Evolutionary conservation across 1,140 invertebrate species (phyloP), one percentile per base, ranked within the genome.

Genomic region (Neoseiulus cucumeris): DNA sequence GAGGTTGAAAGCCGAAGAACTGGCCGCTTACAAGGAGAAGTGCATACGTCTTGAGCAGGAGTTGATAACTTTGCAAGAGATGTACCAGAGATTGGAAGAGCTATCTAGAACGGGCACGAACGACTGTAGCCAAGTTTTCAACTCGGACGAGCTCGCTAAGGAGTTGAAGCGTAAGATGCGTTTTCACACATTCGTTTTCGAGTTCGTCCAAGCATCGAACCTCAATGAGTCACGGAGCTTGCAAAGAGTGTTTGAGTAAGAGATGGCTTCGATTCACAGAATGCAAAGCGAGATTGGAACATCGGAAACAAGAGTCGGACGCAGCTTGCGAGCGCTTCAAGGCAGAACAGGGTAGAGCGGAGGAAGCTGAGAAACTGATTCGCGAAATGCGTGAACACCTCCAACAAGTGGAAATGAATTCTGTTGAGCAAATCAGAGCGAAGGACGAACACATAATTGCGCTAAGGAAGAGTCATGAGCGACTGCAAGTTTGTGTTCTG

Each of bases 71-170:
- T 20, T 59, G 9, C 51, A 59, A 14, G 51, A 59, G 9, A 59
- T 59, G 51, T 59, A 59, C 51, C 25, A 33, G 51, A 59, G 51
- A 25, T 9, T 59, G 17, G 51, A 59, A 25, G 51, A 59, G 22
- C 14, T 59, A 25, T 29, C 25, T 2, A 25, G 51, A 59, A 59
- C 25, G 51, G 51, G 51, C 1, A 25, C 51, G 12, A 25, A 25
- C 22, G 51, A 59, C 9, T 25, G 14, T 14, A 17, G 25, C 22
- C 51, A 59, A 14, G 51, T 59, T 59, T 33, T 29, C 33, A 59
- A 33, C 9, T 29, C 25, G 33, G 51, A 59, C 14, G 51, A 59
- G 9, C 22, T 59, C 1, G 22, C 51, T 12, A 59, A 59, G 33
- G 51, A 59, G 51, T 20, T 59, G 2, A 59, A 59, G 22, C 25